Evolutionary conservation across 2,113 vertebrate species (phyloP).

Genomic region (Carettochelys insculpta): DNA sequence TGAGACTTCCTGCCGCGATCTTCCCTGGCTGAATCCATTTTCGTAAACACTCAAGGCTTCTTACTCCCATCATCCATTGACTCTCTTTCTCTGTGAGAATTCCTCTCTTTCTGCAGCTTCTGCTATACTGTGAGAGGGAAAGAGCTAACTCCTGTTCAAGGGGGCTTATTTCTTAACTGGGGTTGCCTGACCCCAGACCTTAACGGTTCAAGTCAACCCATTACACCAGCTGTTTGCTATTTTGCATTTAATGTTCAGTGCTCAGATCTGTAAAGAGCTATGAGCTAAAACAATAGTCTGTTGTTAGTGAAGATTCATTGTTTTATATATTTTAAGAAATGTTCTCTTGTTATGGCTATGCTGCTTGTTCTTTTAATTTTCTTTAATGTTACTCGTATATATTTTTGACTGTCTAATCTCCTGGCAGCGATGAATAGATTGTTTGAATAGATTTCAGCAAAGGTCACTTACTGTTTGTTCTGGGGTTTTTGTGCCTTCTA

Average conservation of each 20-base stretch:
- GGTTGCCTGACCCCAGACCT: not conserved
- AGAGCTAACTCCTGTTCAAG: not conserved
- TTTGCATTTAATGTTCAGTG: not conserved
- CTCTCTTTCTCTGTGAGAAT: not conserved
- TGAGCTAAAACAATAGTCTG: not conserved
- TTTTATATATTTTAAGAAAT: no score
- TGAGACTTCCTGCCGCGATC: no score
- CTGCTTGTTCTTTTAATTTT: not conserved
- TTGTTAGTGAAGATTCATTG: not conserved
- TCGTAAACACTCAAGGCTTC: no score
- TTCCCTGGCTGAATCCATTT: no score
- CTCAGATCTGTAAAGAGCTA: not conserved
- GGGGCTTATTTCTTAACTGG: not conserved
- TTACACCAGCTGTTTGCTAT: not conserved
- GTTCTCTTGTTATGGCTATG: not conserved
- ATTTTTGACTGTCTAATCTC: slow-evolving; percentile 1
- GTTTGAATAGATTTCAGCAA: not conserved
- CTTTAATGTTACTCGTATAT: not conserved
- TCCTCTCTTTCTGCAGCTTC: not conserved
- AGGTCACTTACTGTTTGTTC: not conserved
- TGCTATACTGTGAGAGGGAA: no score
- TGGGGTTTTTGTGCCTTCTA: not conserved
- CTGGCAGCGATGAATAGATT: not conserved
- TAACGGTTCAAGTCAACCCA: not conserved
- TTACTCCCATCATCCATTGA: not conserved